phyloP scores from a whole-genome alignment of 2,888 invertebrate species.

The Cactoblastis cactorum region DNA sequence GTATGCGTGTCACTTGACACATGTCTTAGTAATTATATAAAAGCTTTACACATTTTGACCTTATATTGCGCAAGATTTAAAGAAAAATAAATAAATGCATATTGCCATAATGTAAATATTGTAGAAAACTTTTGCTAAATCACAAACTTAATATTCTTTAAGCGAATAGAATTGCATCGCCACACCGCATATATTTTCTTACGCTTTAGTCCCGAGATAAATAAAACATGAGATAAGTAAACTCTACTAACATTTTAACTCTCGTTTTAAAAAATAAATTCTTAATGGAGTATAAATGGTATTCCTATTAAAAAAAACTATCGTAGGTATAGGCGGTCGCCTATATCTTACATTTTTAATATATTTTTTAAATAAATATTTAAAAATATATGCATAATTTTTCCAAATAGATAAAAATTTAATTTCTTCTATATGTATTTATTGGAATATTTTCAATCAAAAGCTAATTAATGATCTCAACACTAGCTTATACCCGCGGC shows the following conservation, averaged over 20 bases:
- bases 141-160: neutral
- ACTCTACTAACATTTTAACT: no score
- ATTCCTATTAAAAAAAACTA: no score
- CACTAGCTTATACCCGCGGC: no score
- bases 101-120: neutral
- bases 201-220: neutral
- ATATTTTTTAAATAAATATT: no score
- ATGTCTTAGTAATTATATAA: neutral
- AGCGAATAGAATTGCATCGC: neutral
- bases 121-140: neutral
- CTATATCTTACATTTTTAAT: no score
- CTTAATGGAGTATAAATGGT: no score
- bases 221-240: slow-evolving; percentile 3
- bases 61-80: slow-evolving; percentile 5
- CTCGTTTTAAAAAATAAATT: neutral
- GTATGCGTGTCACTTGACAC: slow-evolving; percentile 3
- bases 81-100: neutral
- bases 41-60: slow-evolving; percentile 9
- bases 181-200: neutral
- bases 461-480: no score
- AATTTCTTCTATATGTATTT: no score
- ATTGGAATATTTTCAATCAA: no score
- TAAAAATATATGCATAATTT: no score
- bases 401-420: no score
- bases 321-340: no score